Evolutionary conservation across 2,888 invertebrate genomes (phyloP).

Genomic region (Charanyca ferruginea): DNA sequence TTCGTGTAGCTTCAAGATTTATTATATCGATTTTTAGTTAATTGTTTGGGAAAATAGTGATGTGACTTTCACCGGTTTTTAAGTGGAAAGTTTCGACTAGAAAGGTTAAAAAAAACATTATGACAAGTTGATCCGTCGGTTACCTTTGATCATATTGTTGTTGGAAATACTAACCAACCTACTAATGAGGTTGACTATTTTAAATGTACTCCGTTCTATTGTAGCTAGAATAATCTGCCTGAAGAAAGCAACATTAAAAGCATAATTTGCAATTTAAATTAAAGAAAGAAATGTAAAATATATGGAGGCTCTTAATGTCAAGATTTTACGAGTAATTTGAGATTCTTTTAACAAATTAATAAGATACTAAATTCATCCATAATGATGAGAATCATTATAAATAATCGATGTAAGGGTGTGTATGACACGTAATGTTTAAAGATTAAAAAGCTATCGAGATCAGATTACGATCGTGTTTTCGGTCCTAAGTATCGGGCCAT

Average conservation of each 20-base stretch:
- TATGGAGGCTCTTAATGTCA: background rate
- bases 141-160: constrained; percentile 1
- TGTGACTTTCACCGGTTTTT: constrained; percentile 44
- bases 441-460: constrained; percentile 40
- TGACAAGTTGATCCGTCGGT: background rate
- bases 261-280: constrained; percentile 24
- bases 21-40: constrained; percentile 58
- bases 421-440: too few relatives aligned
- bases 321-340: background rate
- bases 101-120: constrained; percentile 24
- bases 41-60: constrained; percentile 50
- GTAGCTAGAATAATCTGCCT: background rate
- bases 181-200: background rate
- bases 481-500: constrained; percentile 12
- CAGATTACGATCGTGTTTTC: constrained; percentile 60
- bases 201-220: background rate
- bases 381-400: constrained; percentile 18
- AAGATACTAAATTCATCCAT: constrained; percentile 10
- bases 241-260: constrained; percentile 13
- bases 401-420: constrained; percentile 25
- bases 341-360: background rate
- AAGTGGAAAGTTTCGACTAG: constrained; percentile 19
- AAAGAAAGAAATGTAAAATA: background rate
- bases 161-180: constrained; percentile 14
- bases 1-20: constrained; percentile 46